These are phyloP conservation scores for Tragopan temminckii DNA, from an alignment of 2,797 vertebrate species.

Conservation along the genomic window DNA sequence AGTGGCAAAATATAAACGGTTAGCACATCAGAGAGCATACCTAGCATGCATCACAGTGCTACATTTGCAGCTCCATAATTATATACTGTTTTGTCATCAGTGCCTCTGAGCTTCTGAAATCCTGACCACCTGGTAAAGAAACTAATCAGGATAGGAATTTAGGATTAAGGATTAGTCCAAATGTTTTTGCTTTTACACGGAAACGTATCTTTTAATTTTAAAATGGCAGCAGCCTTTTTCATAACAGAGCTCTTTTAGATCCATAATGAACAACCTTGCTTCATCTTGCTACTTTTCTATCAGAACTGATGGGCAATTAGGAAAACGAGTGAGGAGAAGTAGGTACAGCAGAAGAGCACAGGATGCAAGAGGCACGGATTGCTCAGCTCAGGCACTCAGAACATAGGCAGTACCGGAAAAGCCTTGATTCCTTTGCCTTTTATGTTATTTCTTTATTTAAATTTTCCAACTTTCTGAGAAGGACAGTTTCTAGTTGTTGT, in stretches of 20 bases:
- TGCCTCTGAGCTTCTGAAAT: not conserved
- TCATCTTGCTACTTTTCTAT: not conserved
- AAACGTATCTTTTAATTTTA: rapidly evolving
- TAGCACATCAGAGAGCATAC: not conserved
- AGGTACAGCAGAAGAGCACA: not conserved
- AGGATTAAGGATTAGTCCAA: not conserved
- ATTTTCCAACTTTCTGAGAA: not conserved
- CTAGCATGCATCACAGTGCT: constrained; percentile 15
- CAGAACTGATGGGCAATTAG: not conserved
- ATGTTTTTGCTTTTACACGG: not conserved
- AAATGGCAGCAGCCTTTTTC: not conserved
- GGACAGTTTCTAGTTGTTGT: not conserved
- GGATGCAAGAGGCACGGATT: not conserved
- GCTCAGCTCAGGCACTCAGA: not conserved
- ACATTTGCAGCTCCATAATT: constrained; percentile 31
- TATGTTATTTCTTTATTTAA: not conserved
- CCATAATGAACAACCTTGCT: not conserved
- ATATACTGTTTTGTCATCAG: constrained; percentile 16
- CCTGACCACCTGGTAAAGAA: not conserved
- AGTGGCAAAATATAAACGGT: not conserved
- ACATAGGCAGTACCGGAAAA: not conserved
- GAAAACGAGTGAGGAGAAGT: not conserved
- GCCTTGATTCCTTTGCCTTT: not conserved
- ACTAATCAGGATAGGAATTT: not conserved
- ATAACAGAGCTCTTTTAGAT: not conserved